These are phyloP conservation scores for Limanda limanda DNA, from an alignment of 2,113 vertebrate species.

Conservation along the genomic window DNA sequence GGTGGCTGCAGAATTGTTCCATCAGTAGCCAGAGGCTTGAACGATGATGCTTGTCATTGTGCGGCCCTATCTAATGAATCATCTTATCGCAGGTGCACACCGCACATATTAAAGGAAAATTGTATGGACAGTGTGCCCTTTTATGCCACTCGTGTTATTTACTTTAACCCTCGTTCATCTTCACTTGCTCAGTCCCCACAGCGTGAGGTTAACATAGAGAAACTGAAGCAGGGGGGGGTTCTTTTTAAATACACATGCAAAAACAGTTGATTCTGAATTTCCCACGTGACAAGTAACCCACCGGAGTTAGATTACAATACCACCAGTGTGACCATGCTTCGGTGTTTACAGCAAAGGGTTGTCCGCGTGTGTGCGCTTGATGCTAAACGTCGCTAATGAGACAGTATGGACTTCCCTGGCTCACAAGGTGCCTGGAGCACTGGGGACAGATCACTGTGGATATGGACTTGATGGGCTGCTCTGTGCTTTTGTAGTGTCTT, in stretches of 20 bases:
- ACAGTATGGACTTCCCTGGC: constrained; percentile 84
- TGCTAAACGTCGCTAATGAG: constrained; percentile 88
- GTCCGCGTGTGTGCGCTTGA: constrained; percentile 74
- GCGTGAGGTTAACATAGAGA: constrained; percentile 16
- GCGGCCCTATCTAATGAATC: constrained; percentile 97
- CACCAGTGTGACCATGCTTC: constrained; percentile 29
- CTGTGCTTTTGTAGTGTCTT: constrained; percentile 88
- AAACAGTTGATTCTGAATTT: constrained; percentile 21
- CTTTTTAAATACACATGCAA: background rate
- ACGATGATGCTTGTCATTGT: constrained; percentile 98
- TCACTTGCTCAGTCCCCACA: constrained; percentile 68
- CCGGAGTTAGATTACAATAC: constrained; percentile 7
- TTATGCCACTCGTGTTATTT: constrained; percentile 90
- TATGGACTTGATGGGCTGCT: constrained; percentile 87
- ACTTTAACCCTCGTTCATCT: constrained; percentile 91
- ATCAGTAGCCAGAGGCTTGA: constrained; percentile 97
- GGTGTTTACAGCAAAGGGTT: constrained; percentile 29
- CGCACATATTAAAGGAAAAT: constrained; percentile 94
- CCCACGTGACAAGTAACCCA: background rate
- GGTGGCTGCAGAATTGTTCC: constrained; percentile 95
- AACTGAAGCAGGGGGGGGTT: too few relatives aligned
- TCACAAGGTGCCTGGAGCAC: constrained; percentile 83
- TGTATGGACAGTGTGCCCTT: constrained; percentile 91
- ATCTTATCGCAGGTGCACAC: constrained; percentile 98
- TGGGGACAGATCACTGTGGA: constrained; percentile 83